phyloP scores from a whole-genome alignment of 2,888 invertebrate species.

The Onchidella celtica region DNA sequence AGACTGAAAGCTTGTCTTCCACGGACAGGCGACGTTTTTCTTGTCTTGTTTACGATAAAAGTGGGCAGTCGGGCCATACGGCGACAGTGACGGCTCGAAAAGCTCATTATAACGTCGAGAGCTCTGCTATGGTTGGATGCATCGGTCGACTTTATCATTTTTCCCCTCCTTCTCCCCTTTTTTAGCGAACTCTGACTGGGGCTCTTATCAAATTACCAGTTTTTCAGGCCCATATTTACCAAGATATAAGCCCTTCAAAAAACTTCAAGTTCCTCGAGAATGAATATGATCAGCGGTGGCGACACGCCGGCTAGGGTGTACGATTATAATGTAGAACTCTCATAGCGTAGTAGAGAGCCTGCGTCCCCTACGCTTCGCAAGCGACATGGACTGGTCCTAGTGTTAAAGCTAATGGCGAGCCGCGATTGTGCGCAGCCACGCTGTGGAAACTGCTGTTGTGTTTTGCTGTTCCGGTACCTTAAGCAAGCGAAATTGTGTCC shows the following conservation, averaged over 20 bases:
- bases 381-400: slow-evolving; percentile 4
- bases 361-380: slow-evolving; percentile 8
- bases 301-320: slow-evolving; percentile 14
- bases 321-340: slow-evolving; percentile 27
- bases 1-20: not conserved
- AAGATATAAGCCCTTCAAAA: slow-evolving; percentile 21
- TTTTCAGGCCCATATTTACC: slow-evolving; percentile 35
- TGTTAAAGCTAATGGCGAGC: slow-evolving; percentile 1
- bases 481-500: too few species aligned
- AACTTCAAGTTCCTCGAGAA: slow-evolving; percentile 31
- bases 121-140: slow-evolving; percentile 4
- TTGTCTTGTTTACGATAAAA: slow-evolving; percentile 25
- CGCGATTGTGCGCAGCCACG: too few species aligned
- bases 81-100: not conserved
- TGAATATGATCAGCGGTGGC: slow-evolving; percentile 32
- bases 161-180: not conserved
- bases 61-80: slow-evolving; percentile 6
- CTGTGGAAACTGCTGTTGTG: not conserved
- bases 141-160: slow-evolving; percentile 20
- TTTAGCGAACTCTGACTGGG: not conserved
- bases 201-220: slow-evolving; percentile 20
- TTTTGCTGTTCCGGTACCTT: not conserved
- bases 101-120: not conserved
- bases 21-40: not conserved
- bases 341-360: slow-evolving; percentile 5